phyloP scores from a whole-genome alignment of 1,140 invertebrate species.

The Spodoptera frugiperda region DNA sequence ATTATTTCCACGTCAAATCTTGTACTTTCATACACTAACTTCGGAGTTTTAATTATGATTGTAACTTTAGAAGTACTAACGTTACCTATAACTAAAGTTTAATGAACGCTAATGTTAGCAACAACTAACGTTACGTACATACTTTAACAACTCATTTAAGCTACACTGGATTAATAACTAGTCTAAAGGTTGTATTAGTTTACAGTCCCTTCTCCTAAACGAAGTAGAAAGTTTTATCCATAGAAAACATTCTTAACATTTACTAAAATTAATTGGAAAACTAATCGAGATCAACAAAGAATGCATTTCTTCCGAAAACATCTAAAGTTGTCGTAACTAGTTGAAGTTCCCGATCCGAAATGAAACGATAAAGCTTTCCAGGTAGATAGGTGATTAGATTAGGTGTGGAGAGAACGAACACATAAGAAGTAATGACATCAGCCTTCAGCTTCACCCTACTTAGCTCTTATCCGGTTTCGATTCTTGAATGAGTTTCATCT shows the following conservation, averaged over 20 bases:
- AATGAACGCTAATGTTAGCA: no score
- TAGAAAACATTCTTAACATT: not conserved
- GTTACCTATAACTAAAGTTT: no score
- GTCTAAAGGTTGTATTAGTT: no score
- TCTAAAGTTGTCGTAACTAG: constrained; percentile 4
- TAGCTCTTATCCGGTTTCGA: constrained; percentile 41
- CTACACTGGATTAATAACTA: no score
- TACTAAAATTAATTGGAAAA: not conserved
- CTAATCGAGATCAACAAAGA: not conserved
- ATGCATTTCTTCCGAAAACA: constrained; percentile 14
- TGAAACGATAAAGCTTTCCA: constrained; percentile 34
- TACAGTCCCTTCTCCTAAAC: no score
- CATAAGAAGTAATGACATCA: constrained; percentile 44
- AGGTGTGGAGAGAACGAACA: constrained; percentile 42
- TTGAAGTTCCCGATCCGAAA: constrained; percentile 32
- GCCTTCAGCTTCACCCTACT: constrained; percentile 14
- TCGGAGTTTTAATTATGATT: not conserved
- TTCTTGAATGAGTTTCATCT: constrained; percentile 42
- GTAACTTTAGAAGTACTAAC: not conserved
- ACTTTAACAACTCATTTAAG: no score
- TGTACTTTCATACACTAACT: constrained; percentile 4
- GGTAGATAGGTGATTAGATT: constrained; percentile 43
- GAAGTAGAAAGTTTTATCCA: no score
- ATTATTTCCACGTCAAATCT: constrained; percentile 20
- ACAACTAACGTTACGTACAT: no score